Conservation (phyloP, 2,888 invertebrate genomes). For the Eubasilissa splendida region DNA sequence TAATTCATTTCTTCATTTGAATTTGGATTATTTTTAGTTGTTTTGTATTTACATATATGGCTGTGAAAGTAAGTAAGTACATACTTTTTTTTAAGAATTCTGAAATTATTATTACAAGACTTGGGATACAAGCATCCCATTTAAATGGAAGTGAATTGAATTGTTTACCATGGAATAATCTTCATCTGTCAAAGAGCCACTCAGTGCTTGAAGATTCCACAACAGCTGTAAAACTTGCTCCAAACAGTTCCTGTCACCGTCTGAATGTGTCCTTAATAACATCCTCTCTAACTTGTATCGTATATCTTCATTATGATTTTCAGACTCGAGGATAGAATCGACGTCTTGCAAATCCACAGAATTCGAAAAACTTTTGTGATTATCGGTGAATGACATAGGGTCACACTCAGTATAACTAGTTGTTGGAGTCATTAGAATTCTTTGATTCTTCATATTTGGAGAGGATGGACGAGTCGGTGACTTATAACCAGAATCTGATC, state of each 20-base stretch:
- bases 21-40: background rate
- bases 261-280: slow-evolving; percentile 70
- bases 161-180: slow-evolving; percentile 61
- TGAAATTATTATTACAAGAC: background rate
- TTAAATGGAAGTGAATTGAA: background rate
- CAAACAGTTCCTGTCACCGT: slow-evolving; percentile 76
- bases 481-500: slow-evolving; percentile 71
- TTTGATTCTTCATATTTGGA: slow-evolving; percentile 62
- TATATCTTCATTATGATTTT: slow-evolving; percentile 60
- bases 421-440: slow-evolving; percentile 68
- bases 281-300: slow-evolving; percentile 71
- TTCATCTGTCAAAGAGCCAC: slow-evolving; percentile 73
- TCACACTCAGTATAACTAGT: slow-evolving; percentile 61
- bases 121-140: too few species aligned
- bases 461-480: slow-evolving; percentile 65
- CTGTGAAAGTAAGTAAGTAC: background rate
- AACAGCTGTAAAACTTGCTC: slow-evolving; percentile 76
- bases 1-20: slow-evolving; percentile 1
- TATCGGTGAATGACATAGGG: slow-evolving; percentile 25
- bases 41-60: background rate
- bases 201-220: slow-evolving; percentile 75
- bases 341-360: slow-evolving; percentile 41
- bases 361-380: slow-evolving; percentile 29
- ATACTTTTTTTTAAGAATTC: background rate
- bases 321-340: slow-evolving; percentile 35